Conservation (phyloP, 2,797 vertebrate species). For the Lutjanus campechanus region DNA sequence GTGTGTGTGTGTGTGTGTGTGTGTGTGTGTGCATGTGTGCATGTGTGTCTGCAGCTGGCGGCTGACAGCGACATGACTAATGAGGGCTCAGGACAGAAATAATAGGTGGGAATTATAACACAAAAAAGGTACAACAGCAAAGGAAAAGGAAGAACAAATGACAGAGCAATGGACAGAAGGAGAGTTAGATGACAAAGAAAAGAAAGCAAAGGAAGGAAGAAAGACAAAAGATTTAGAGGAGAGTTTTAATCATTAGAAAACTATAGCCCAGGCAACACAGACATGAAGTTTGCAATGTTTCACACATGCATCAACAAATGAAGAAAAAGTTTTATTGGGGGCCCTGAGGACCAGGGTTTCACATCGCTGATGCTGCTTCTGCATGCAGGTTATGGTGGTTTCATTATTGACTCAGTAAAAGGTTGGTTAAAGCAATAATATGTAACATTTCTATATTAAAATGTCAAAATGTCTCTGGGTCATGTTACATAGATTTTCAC, state of each 20-base stretch:
- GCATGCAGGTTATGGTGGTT: background rate
- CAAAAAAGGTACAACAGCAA: conserved; percentile 72
- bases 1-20: conserved; percentile 42
- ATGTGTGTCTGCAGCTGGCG: conserved; percentile 87
- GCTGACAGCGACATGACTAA: conserved; percentile 98
- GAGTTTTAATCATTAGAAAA: conserved; percentile 39
- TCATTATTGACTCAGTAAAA: background rate
- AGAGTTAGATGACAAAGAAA: conserved; percentile 50
- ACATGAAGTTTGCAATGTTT: conserved; percentile 17
- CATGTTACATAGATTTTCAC: too few species aligned
- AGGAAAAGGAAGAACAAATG: conserved; percentile 78
- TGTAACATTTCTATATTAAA: too few species aligned
- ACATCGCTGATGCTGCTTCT: background rate
- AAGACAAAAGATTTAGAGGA: conserved; percentile 38
- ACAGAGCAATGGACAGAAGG: conserved; percentile 51
- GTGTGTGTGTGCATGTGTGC: conserved; percentile 50
- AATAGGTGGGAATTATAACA: conserved; percentile 91
- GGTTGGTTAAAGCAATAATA: background rate
- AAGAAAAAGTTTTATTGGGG: background rate
- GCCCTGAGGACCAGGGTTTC: background rate
- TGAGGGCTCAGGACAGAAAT: conserved; percentile 97
- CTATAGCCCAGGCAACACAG: conserved; percentile 18
- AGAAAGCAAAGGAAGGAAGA: conserved; percentile 50
- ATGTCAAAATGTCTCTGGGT: too few species aligned
- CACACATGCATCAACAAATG: conserved; percentile 9